phyloP scores from a whole-genome alignment of 2,888 invertebrate genomes.

The Ellobium chinense region DNA sequence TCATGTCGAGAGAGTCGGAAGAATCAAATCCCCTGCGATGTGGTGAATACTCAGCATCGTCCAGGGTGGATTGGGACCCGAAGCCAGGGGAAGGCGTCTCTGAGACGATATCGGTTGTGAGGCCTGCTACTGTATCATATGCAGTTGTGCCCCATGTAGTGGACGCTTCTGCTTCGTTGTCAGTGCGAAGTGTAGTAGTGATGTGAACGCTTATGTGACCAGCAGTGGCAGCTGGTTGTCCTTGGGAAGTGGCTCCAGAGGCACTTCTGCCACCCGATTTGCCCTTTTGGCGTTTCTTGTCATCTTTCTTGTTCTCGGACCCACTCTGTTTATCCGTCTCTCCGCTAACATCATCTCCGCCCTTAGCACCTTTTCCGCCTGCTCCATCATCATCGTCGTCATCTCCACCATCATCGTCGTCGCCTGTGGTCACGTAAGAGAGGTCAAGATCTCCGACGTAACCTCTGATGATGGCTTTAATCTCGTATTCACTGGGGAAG shows the following conservation, averaged over 20 bases:
- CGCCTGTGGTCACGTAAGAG: background rate
- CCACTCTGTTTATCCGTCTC: background rate
- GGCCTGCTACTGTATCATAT: background rate
- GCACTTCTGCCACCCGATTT: background rate
- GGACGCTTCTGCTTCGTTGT: background rate
- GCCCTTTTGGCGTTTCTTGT: background rate
- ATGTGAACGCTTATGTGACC: too few relatives aligned
- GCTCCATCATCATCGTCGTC: conserved; percentile 7
- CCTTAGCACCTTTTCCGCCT: background rate
- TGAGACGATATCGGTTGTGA: background rate
- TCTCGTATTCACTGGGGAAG: conserved; percentile 20
- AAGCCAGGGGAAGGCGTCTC: background rate
- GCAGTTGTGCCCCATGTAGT: background rate
- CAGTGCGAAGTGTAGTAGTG: background rate
- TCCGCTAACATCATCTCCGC: background rate
- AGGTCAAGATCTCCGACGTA: conserved; percentile 30
- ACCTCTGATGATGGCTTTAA: conserved; percentile 19
- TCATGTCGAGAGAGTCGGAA: conserved; percentile 6
- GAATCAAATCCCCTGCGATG: background rate
- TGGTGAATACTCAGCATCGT: conserved; percentile 9
- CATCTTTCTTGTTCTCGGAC: background rate
- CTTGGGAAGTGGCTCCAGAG: background rate
- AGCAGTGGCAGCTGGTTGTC: background rate
- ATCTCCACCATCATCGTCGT: background rate
- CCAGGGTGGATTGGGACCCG: background rate